Conservation (phyloP, 2,888 invertebrate species). For the Trachelus tabidus region DNA sequence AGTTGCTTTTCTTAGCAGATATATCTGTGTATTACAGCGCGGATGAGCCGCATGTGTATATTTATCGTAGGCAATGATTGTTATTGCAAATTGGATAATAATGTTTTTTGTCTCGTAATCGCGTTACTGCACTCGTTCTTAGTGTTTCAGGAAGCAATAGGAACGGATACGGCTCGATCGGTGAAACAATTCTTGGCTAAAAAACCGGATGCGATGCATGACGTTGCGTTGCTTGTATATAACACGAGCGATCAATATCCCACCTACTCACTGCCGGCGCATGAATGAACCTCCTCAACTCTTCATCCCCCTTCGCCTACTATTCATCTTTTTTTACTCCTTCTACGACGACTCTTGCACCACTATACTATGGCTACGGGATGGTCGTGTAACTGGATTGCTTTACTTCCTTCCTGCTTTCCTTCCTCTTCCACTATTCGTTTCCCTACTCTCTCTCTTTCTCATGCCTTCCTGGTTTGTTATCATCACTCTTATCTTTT, state of each 20-base stretch:
- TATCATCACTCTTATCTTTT: not conserved
- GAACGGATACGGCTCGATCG: slow-evolving; percentile 27
- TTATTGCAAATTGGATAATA: too few species aligned
- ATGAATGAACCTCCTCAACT: slow-evolving; percentile 60
- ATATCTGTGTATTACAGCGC: not conserved
- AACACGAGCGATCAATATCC: slow-evolving; percentile 60
- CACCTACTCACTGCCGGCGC: slow-evolving; percentile 60
- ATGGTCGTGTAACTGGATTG: slow-evolving; percentile 12
- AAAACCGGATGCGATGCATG: slow-evolving; percentile 57
- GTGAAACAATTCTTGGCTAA: slow-evolving; percentile 50
- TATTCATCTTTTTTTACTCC: slow-evolving; percentile 5
- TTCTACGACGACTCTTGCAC: not conserved
- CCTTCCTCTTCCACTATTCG: slow-evolving; percentile 6
- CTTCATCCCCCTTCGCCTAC: slow-evolving; percentile 10
- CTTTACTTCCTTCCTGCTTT: slow-evolving; percentile 16
- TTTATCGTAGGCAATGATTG: not conserved
- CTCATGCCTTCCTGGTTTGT: not conserved
- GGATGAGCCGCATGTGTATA: not conserved
- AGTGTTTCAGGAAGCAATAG: not conserved
- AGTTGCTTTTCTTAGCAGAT: not conserved
- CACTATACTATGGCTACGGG: slow-evolving; percentile 17
- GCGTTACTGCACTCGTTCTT: not conserved
- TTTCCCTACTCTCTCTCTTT: not conserved
- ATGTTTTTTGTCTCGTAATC: too few species aligned
- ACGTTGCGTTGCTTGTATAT: slow-evolving; percentile 15